Evolutionary conservation across 2,113 vertebrate species (phyloP).

Genomic region (Sarotherodon lohbergeri): DNA sequence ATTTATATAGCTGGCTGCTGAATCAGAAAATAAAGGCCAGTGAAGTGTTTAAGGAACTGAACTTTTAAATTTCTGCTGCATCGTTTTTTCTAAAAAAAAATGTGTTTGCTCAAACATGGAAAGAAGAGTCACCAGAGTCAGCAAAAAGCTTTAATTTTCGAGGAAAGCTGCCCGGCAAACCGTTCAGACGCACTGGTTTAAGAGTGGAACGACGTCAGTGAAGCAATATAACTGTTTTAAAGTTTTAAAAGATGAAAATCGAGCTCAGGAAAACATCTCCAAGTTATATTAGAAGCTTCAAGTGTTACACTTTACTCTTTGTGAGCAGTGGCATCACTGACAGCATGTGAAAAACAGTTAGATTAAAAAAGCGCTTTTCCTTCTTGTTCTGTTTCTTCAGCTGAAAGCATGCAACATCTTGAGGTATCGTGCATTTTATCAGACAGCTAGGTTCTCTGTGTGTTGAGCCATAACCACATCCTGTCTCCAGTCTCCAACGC

Average conservation of each 20-base stretch:
- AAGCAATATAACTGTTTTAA: background rate
- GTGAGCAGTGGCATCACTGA: background rate
- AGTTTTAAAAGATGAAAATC: background rate
- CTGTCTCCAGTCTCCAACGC: conserved; percentile 34
- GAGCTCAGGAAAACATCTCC: background rate
- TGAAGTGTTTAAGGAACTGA: background rate
- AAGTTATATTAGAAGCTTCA: background rate
- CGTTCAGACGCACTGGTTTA: background rate
- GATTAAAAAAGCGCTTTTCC: background rate
- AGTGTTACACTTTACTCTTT: fast-evolving
- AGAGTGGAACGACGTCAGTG: background rate
- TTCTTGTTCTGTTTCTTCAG: background rate
- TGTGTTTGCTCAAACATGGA: fast-evolving
- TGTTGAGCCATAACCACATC: conserved; percentile 66
- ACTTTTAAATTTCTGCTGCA: background rate
- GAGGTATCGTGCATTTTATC: conserved; percentile 10
- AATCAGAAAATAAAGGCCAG: background rate
- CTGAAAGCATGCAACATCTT: background rate
- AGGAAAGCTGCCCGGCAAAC: background rate
- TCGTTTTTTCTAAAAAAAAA: background rate
- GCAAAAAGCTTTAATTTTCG: background rate
- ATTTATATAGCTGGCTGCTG: background rate
- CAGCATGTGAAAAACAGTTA: background rate
- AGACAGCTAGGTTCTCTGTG: background rate
- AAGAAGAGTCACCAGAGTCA: fast-evolving